Percentiles rank a stretch among this genome's conserved stretches.
phyloP scores from a whole-genome alignment of 1,140 invertebrate genomes.

The Dufourea novaeangliae region DNA sequence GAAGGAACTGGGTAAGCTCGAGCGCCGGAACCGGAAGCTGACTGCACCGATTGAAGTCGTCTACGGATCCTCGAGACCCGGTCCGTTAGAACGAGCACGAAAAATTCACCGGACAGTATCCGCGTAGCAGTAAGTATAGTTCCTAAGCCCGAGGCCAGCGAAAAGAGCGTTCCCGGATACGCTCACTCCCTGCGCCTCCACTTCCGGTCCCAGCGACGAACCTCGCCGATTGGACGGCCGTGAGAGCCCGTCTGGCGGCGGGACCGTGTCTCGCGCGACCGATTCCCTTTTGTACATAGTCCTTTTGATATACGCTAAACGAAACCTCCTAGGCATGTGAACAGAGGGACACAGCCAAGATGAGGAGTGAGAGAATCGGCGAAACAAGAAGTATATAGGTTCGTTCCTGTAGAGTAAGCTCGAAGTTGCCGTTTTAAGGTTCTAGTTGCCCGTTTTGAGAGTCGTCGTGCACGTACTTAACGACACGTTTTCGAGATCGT shows the following conservation, averaged over 20 bases:
- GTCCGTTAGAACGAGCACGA: background rate
- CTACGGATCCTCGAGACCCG: background rate
- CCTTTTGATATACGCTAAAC: conserved; percentile 76
- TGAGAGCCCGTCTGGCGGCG: background rate
- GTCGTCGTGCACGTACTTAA: conserved; percentile 69
- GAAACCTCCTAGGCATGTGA: conserved; percentile 67
- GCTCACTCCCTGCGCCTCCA: too few species aligned
- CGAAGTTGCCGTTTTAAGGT: conserved; percentile 49
- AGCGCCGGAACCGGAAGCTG: background rate
- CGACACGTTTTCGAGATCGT: conserved; percentile 42
- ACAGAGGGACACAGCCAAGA: conserved; percentile 10
- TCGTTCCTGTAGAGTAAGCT: conserved; percentile 69
- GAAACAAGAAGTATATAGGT: conserved; percentile 51
- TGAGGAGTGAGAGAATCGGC: background rate
- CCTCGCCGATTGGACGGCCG: too few species aligned
- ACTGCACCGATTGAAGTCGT: conserved; percentile 19
- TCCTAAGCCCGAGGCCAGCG: conserved; percentile 69
- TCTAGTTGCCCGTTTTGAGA: too few species aligned
- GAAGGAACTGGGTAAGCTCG: background rate
- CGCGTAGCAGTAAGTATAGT: conserved; percentile 77
- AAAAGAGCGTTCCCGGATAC: conserved; percentile 2
- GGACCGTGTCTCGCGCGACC: background rate
- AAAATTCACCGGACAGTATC: conserved; percentile 61
- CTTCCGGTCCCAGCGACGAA: background rate
- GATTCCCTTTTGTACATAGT: conserved; percentile 74